A percentile compares a stretch with the other conserved stretches of the same genome.
These are phyloP conservation scores for Tragulus kanchil DNA, from an alignment of 2,113 vertebrate species.

Conservation along the genomic window DNA sequence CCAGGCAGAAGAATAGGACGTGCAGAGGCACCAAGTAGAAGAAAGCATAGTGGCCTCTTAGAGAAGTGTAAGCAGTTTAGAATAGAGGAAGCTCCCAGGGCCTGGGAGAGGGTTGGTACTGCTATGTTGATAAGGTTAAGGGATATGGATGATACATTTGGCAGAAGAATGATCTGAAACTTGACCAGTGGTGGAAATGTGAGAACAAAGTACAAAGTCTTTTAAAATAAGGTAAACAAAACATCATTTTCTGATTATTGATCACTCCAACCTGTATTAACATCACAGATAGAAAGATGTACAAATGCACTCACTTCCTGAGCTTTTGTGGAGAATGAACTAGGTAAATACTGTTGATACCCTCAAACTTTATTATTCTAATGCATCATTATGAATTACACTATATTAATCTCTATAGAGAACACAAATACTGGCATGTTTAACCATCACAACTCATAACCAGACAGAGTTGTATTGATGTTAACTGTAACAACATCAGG, in stretches of 20 bases:
- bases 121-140: neutral
- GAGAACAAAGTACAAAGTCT: neutral
- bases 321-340: neutral
- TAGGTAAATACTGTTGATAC: neutral
- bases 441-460: neutral
- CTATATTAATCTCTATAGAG: neutral
- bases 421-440: slow-evolving; percentile 18
- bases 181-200: neutral
- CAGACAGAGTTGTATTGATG: neutral
- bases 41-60: neutral
- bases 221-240: neutral
- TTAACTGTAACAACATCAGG: neutral
- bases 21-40: neutral
- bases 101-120: neutral
- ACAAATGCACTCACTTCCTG: neutral
- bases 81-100: neutral
- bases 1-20: neutral
- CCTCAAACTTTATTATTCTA: neutral
- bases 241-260: too few species aligned
- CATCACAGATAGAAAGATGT: neutral
- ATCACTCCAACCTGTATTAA: neutral
- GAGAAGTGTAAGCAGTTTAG: neutral
- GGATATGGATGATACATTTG: neutral
- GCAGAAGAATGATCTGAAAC: neutral
- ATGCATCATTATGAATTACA: neutral